Conservation (phyloP, 2,888 invertebrate genomes). For the Acanthosepion pharaonis region DNA sequence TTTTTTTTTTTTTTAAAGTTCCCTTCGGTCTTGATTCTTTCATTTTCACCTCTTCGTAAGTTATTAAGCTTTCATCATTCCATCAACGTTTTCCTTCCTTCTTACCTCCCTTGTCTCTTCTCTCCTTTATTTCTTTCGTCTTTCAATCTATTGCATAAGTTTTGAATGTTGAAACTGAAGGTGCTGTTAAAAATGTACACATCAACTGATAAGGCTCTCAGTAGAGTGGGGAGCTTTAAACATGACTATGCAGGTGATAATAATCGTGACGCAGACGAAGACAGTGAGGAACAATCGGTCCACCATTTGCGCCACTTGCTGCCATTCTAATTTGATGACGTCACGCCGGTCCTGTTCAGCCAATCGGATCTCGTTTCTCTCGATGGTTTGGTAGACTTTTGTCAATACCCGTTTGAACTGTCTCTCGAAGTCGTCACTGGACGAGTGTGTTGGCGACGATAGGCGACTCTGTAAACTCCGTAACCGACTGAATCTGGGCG, state of each 20-base stretch:
- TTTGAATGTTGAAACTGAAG: neutral
- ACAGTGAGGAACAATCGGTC: slow-evolving; percentile 78
- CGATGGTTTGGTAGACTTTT: slow-evolving; percentile 83
- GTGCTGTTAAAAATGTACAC: neutral
- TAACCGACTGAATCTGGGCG: slow-evolving; percentile 45
- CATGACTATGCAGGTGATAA: slow-evolving; percentile 73
- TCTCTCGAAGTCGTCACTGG: slow-evolving; percentile 77
- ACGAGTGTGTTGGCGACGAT: slow-evolving; percentile 50
- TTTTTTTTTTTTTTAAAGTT: too few relatives aligned
- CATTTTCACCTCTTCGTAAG: neutral
- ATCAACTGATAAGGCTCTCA: slow-evolving; percentile 46
- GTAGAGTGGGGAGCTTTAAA: slow-evolving; percentile 49
- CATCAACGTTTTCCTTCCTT: neutral
- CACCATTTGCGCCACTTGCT: slow-evolving; percentile 82
- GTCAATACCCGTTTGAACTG: slow-evolving; percentile 81
- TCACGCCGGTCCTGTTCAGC: slow-evolving; percentile 86
- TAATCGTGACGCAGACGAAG: slow-evolving; percentile 72
- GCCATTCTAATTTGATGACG: slow-evolving; percentile 86
- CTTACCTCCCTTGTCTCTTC: neutral
- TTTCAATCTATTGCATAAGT: neutral
- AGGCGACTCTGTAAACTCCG: slow-evolving; percentile 53
- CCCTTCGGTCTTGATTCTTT: neutral
- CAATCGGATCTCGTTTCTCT: slow-evolving; percentile 83
- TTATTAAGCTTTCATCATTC: neutral
- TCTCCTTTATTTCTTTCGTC: neutral